A percentile compares a stretch with the other conserved stretches of the same genome.
Evolutionary conservation across 2,113 vertebrate genomes (phyloP).

Genomic region (Eira barbara): DNA sequence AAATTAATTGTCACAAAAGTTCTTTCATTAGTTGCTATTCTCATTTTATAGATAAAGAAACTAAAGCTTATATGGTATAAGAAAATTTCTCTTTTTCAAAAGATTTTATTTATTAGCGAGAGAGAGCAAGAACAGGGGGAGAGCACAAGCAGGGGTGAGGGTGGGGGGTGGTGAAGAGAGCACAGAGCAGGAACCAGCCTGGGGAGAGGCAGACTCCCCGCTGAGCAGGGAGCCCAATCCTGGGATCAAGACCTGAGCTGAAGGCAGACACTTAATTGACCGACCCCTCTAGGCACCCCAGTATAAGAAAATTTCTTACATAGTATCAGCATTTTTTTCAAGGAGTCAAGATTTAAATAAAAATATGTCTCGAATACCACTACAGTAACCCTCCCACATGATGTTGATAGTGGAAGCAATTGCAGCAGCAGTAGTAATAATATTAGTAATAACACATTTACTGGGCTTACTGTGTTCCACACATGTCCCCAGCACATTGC

Average conservation of each 20-base stretch:
- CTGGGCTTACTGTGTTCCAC: background rate
- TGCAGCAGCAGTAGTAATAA: background rate
- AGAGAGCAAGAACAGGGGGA: too few relatives aligned
- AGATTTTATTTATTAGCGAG: too few relatives aligned
- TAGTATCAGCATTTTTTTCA: background rate
- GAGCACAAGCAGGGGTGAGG: too few relatives aligned
- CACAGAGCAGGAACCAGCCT: too few relatives aligned
- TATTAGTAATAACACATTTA: background rate
- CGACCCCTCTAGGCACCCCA: too few relatives aligned
- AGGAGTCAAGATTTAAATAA: background rate
- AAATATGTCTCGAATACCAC: background rate
- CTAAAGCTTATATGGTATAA: background rate
- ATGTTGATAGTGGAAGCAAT: background rate
- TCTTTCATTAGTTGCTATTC: background rate
- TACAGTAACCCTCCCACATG: background rate
- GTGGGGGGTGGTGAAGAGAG: too few relatives aligned
- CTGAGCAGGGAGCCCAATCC: too few relatives aligned
- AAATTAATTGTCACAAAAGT: constrained; percentile 7
- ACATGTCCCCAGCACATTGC: background rate
- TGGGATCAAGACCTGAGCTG: too few relatives aligned
- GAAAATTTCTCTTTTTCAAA: background rate
- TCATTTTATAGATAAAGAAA: background rate
- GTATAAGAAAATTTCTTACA: background rate
- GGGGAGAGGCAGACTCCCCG: too few relatives aligned
- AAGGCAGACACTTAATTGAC: too few relatives aligned